Conservation (phyloP, 2,797 vertebrate species). For the Lophotriccus pileatus region DNA sequence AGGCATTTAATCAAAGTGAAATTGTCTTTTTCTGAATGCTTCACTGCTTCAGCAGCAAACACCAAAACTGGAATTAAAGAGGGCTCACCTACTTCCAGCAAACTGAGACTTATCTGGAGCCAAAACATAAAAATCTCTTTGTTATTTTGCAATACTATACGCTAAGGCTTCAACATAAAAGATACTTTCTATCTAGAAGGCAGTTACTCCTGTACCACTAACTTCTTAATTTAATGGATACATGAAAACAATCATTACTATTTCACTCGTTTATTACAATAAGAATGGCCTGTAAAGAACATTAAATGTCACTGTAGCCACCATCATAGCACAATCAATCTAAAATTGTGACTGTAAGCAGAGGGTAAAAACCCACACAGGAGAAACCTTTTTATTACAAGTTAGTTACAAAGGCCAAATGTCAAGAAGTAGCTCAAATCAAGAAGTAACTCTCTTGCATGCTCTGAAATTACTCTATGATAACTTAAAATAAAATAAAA, state of each 20-base stretch:
- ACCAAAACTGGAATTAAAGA: constrained; percentile 27
- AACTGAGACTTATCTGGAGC: background rate
- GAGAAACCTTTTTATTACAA: background rate
- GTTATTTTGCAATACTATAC: background rate
- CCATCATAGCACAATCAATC: background rate
- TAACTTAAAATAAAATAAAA: background rate
- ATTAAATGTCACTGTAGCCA: background rate
- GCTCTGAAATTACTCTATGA: background rate
- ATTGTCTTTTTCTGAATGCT: constrained; percentile 46
- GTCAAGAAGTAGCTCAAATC: background rate
- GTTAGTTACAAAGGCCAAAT: background rate
- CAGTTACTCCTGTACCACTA: background rate
- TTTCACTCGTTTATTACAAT: background rate
- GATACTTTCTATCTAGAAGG: background rate
- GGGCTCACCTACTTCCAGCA: constrained; percentile 10
- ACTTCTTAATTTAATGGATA: constrained; percentile 5
- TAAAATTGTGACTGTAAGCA: background rate
- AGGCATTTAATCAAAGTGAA: constrained; percentile 58
- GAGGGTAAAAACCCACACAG: background rate
- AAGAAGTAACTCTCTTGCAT: background rate
- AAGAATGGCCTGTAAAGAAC: background rate
- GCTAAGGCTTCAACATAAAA: background rate
- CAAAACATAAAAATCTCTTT: background rate
- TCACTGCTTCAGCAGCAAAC: constrained; percentile 33
- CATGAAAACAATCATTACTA: background rate